Base-by-base conservation (phyloP, 2,888 invertebrate species). In the Xestia rhomboidea region DNA sequence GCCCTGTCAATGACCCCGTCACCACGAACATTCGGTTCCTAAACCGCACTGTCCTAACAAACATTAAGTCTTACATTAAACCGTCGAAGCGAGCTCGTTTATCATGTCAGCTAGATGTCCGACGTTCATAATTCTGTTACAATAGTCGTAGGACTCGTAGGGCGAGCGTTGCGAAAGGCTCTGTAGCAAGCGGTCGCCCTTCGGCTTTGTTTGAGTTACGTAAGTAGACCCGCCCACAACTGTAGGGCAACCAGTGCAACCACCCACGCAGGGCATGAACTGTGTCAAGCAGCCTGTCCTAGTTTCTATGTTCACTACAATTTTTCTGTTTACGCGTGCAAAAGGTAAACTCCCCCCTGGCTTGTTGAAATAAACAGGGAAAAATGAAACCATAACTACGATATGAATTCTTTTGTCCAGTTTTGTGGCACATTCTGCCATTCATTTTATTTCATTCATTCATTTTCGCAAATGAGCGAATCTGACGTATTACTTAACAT, bases 1-100 rank as follows among this genome's bases (percentile, higher is more conserved):
- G 93, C 92, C 91, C 96, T 96, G 96, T 96, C 96, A 96, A 95
- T 95, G 96, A 96, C 96, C 96, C 93, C 93, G 80, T 90, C 91
- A 88, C 88, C 87, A 79, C 73, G 64, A 87, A 87, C 76, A 83
- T 85, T 81, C 77, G 73, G 87, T 87, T 89, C 84, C 86, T 85
- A 82, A 76, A 82, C 79, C 83, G 71, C 76, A 75, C 15, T 79
- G 69, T 27, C 64, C 13, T 46, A 73, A 71, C 80, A 74, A 69
- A 68, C 60, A 71, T 77, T 34, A 62, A 51, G 44, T 74, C 63
- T 60, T 66, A 66, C 24, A 57, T 64, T 64, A 24, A 81, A 68
- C 57, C 44, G 18, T 57, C 34, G 21, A 60, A 71, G 57, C 46
- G 44, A 44, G 46, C 68, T 72, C 68, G 60, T 76, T 76, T 68